Conservation (phyloP, 2,888 invertebrate species). For the Diplazon laetatorius region DNA sequence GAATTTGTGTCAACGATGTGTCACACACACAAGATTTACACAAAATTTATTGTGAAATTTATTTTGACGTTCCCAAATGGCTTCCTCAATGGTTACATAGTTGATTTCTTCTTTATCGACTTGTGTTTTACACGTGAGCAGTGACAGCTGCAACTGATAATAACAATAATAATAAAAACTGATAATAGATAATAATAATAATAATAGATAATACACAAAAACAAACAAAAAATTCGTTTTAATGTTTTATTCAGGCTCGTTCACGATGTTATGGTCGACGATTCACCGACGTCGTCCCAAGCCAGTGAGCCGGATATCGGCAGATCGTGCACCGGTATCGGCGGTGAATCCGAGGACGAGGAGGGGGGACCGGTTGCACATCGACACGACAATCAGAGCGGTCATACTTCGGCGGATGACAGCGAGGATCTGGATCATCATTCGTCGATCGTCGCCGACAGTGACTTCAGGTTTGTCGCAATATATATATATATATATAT, state of each 20-base stretch:
- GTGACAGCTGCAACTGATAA: no score
- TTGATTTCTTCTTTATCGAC: slow-evolving; percentile 17
- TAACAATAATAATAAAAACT: slow-evolving; percentile 37
- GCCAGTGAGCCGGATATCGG: slow-evolving; percentile 87
- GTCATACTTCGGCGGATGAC: slow-evolving; percentile 78
- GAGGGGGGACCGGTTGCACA: slow-evolving; percentile 76
- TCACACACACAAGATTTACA: no score
- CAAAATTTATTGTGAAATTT: slow-evolving; percentile 1
- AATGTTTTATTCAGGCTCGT: slow-evolving; percentile 89
- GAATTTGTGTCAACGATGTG: slow-evolving; percentile 7
- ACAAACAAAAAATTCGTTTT: no score
- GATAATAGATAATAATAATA: background rate
- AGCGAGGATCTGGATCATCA: slow-evolving; percentile 80
- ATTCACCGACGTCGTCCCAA: slow-evolving; percentile 91
- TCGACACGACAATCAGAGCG: slow-evolving; percentile 76
- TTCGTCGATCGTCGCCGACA: slow-evolving; percentile 80
- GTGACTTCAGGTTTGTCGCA: slow-evolving; percentile 78
- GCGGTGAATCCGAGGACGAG: slow-evolving; percentile 79
- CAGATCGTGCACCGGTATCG: slow-evolving; percentile 75
- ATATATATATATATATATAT: background rate
- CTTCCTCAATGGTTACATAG: background rate
- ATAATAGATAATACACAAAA: no score
- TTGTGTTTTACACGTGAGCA: slow-evolving; percentile 41
- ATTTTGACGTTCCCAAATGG: slow-evolving; percentile 1
- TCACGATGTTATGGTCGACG: slow-evolving; percentile 92